phyloP scores from a whole-genome alignment of 2,888 invertebrate genomes.

The Lamellibrachia satsuma region DNA sequence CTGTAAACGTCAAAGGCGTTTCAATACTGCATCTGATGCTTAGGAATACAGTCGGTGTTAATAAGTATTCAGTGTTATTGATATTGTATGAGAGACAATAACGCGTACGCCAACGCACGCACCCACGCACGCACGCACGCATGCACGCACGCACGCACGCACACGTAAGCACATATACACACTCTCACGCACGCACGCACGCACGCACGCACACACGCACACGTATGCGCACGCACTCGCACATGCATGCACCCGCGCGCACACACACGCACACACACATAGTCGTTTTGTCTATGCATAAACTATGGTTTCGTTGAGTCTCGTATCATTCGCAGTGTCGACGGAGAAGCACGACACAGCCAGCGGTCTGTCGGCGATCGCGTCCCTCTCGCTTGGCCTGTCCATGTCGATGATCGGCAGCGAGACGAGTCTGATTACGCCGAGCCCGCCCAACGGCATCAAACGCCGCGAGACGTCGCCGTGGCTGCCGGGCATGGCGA shows the following conservation, averaged over 20 bases:
- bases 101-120: background rate
- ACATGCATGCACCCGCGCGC: too few relatives aligned
- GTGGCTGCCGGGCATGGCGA: background rate
- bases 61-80: background rate
- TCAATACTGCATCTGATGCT: background rate
- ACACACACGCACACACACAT: background rate
- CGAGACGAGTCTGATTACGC: background rate
- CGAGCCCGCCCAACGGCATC: background rate
- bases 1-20: too few relatives aligned
- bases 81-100: background rate
- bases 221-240: background rate
- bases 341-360: conserved; percentile 41
- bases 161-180: background rate
- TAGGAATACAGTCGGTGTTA: background rate
- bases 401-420: conserved; percentile 44
- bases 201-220: background rate
- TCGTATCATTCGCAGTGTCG: background rate
- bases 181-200: too few relatives aligned
- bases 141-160: background rate
- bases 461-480: background rate
- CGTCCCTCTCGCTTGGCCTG: conserved; percentile 43
- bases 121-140: background rate
- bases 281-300: background rate
- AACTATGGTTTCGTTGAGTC: background rate
- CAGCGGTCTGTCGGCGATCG: conserved; percentile 42